These are phyloP conservation scores for Leptobrachium leishanense DNA, from an alignment of 2,113 vertebrate genomes.

Conservation along the genomic window DNA sequence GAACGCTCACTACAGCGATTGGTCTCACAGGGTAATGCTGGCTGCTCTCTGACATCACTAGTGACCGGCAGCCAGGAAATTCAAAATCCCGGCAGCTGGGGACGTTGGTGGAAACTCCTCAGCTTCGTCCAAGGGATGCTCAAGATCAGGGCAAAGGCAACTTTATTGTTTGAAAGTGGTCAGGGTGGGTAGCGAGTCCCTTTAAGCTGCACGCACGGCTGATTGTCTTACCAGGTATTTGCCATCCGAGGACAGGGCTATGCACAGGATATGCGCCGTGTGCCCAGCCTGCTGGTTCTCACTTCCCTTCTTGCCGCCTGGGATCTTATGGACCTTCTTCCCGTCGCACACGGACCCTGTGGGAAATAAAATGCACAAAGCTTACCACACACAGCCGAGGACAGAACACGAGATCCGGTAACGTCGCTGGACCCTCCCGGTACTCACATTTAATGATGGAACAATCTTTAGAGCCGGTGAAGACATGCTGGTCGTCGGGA, in stretches of 20 bases:
- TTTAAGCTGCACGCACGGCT: no score
- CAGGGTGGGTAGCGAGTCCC: no score
- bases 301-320: conserved; percentile 76
- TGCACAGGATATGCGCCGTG: conserved; percentile 80
- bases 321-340: conserved; percentile 80
- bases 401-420: background rate
- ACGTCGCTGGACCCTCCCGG: no score
- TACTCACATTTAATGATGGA: conserved; percentile 92
- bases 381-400: background rate
- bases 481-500: conserved; percentile 82
- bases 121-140: no score
- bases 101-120: no score
- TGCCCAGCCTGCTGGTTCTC: conserved; percentile 79
- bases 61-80: no score
- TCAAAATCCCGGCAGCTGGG: background rate
- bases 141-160: no score
- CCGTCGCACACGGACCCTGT: conserved; percentile 87
- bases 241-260: conserved; percentile 91
- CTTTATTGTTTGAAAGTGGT: no score
- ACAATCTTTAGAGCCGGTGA: conserved; percentile 92
- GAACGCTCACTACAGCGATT: no score
- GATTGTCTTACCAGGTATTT: conserved; percentile 83
- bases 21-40: no score
- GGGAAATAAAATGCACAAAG: background rate
- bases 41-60: no score